Evolutionary conservation across 2,113 vertebrate species (phyloP), one percentile per base, ranked within the genome.

Genomic region (Notarius quadriscutis): DNA sequence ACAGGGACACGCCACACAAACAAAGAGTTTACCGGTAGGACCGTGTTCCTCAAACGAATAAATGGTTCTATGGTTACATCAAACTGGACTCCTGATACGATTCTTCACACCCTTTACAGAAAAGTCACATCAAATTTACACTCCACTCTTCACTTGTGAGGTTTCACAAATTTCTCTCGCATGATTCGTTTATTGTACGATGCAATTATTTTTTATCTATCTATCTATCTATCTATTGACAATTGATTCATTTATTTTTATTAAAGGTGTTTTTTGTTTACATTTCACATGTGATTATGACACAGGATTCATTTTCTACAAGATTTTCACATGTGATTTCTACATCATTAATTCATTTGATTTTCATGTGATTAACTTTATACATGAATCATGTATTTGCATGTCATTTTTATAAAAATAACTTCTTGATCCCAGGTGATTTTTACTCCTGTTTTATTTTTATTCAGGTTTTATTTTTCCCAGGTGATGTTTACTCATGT

Each of bases 1-100:
- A 57, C 62, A 81, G 86, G 84, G 63, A 77, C 85, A 62, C 12
- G 12, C 11, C 87, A 82, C 58, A 90, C 60, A 88, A 89, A 87
- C 83, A 87, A 62, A 81, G 84, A 69, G 80, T 79, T 55, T 79
- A 79, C 75, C 55, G 75, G 51, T 9, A 79, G 51, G 51, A 55
- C 25, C 1, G 25, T n/a, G 12, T n/a, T 78, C 75, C 20, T 25
- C 7, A 50, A 25, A 77, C 5, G 18, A 5, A 22, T 30, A 71
- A 71, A 71, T 30, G 2, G 27, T 22, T 51, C 12, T n/a, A 14
- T 9, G 71, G 34, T 11, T 10, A 20, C 34, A 48, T 48, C 69
- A 20, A 72, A 72, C 20, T 25, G 3, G 20, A 75, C 20, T 75
- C 50, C 48, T 77, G 74, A 51, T 51, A 25, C 10, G 10, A 75